Base-by-base conservation (phyloP, 2,797 vertebrate genomes). In the Aulostomus chinensis region DNA sequence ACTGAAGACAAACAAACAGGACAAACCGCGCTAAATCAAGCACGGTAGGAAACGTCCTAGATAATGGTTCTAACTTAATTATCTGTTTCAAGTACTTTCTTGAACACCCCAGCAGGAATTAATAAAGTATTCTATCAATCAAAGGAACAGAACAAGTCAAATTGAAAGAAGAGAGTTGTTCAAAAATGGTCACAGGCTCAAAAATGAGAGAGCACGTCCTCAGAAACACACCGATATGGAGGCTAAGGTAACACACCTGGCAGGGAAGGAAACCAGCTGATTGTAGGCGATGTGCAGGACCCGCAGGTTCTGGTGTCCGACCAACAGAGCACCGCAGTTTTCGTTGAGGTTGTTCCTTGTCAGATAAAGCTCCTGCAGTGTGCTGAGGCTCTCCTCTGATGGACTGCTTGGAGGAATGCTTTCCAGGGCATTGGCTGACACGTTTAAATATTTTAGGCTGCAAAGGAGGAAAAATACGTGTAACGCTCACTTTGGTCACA, bases 241-340 rank as follows among this genome's bases (percentile, higher is more conserved):
- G 12, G 18, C 16, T 0, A n/a, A 35, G 4, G 15, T 25, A 41
- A 47, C 66, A 34, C 69, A 98, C 96, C 96, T 99, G 63, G 96
- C 95, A 1, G 96, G 96, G 59, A 98, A 99, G 26, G 93, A 94
- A 57, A 94, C 90, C 55, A 98, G 76, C 42, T 95, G 93, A 81
- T 99, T 98, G 86, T 94, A 96, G 34, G 95, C 95, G 13, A 99
- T 90, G 76, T 99, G 96, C 57, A 99, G 87, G 65, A 97, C 86
- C 20, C 94, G 89, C 35, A 98, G 88, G 78, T 92, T 93, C 1
- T 89, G 89, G 52, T 97, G 96, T 56, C 93, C 94, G 8, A 92
- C 93, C 83, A 99, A 73, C 59, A 94, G 77, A 59, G 92, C 87
- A 10, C 92, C 92, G n/a, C 94, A 96, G 48, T 94, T 92, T 78